Evolutionary conservation across 2,113 vertebrate genomes (phyloP).

Genomic region (Megaleporinus macrocephalus): DNA sequence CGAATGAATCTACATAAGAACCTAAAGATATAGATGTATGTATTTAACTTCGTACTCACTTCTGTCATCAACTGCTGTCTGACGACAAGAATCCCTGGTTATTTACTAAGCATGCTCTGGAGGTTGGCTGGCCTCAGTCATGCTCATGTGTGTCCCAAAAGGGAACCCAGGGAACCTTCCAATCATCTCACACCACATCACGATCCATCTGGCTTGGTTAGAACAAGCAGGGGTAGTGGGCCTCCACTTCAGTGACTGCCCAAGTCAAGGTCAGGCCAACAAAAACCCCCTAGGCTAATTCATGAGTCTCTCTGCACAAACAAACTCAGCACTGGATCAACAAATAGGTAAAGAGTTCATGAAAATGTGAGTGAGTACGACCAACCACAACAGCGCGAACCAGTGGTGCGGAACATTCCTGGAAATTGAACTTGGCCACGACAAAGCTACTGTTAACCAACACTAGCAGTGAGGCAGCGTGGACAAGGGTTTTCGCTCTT

Average conservation of each 20-base stretch:
- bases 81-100: background rate
- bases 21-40: background rate
- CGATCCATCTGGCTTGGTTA: background rate
- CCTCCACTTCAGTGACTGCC: conserved; percentile 8
- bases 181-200: background rate
- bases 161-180: background rate
- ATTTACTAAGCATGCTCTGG: conserved; percentile 65
- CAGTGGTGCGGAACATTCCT: conserved; percentile 17
- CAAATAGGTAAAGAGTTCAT: background rate
- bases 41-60: background rate
- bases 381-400: conserved; percentile 25
- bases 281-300: background rate
- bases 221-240: background rate
- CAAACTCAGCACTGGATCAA: background rate
- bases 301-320: background rate
- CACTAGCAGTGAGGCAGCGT: background rate
- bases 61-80: background rate
- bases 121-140: conserved; percentile 88
- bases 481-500: background rate
- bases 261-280: background rate
- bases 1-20: background rate
- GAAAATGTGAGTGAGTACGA: background rate
- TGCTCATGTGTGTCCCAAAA: background rate
- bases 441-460: conserved; percentile 14
- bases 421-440: conserved; percentile 6